Percentiles rank a stretch among this genome's conserved stretches.
These are phyloP conservation scores for Artibeus lituratus DNA, from an alignment of 2,797 vertebrate species.

Conservation along the genomic window DNA sequence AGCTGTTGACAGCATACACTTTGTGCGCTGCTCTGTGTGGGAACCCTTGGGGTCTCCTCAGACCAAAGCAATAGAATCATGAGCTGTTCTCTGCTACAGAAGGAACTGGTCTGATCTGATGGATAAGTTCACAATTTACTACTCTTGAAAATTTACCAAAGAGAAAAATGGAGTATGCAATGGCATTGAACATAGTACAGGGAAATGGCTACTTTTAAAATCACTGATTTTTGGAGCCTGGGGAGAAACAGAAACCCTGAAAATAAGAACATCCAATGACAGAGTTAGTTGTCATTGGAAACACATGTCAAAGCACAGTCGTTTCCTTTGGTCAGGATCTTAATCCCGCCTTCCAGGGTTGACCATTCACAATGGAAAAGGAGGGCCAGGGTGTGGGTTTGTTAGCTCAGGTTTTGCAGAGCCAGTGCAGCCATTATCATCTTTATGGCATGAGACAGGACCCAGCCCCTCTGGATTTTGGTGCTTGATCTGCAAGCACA, in stretches of 20 bases:
- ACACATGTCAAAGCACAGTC: not conserved
- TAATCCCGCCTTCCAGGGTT: not conserved
- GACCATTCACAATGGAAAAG: not conserved
- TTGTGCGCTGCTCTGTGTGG: not conserved
- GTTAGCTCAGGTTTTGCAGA: fast-evolving
- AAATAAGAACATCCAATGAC: not conserved
- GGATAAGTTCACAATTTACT: not conserved
- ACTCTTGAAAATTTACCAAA: not conserved
- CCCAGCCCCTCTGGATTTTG: too few relatives aligned
- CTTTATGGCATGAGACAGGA: not conserved
- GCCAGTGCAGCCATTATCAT: fast-evolving
- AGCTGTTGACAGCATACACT: not conserved
- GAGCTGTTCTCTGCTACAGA: not conserved
- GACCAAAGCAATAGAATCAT: not conserved
- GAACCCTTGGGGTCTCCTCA: not conserved
- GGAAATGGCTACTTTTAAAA: not conserved
- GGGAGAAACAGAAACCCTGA: not conserved
- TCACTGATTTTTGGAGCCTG: not conserved
- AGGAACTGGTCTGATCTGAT: not conserved
- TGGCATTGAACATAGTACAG: not conserved
- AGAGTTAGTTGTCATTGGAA: not conserved
- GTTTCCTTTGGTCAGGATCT: not conserved
- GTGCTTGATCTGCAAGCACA: not conserved
- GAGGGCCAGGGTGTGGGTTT: fast-evolving
- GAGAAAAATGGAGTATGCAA: not conserved